Evolutionary conservation across 2,888 invertebrate genomes (phyloP), one percentile per base, ranked within the genome.

Genomic region (Ormyrus nitidulus): DNA sequence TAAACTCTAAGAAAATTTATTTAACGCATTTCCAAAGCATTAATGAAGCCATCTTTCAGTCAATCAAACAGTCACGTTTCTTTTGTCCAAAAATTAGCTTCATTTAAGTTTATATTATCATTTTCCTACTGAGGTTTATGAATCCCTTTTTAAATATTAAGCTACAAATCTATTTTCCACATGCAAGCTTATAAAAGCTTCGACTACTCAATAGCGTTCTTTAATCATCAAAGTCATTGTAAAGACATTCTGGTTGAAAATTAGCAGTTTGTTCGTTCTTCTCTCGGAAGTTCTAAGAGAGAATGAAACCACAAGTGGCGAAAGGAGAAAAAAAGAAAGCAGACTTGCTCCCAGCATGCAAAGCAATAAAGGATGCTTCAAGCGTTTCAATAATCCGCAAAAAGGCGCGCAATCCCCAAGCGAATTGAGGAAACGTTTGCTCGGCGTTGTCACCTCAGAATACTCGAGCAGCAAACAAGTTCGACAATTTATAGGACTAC

Each of bases 381-480:
- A 78, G 73, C 73, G 58, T 51, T 58, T 79, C 64, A 46, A 54
- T 58, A 74, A 74, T 74, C 34, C 11, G 11, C 51, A 74, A 74
- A 79, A 62, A 64, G 34, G 34, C 10, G 54, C 64, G 34, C 8
- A 59, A 49, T 11, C 5, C 13, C 56, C 34, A 8, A 58, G 13
- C 49, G 49, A 71, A 71, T 56, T 58, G 51, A n/a, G 51, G 51
- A 75, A 68, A 13, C 66, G n/a, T 7, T 34, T 34, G 44, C 44
- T 7, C 34, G 6, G 9, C 1, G 7, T 11, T 65, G 6, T 65
- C 65, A n/a, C n/a, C 13, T 13, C 13, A 5, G 6, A 5, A 6
- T 69, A 54, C 6, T 34, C 34, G 34, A 58, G 9, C 10, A 48
- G 56, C 58, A 49, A 49, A 56, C 58, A 59, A 46, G 9, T 58